Base-by-base conservation (phyloP, 2,797 vertebrate genomes). In the Leucoraja ocellata region DNA sequence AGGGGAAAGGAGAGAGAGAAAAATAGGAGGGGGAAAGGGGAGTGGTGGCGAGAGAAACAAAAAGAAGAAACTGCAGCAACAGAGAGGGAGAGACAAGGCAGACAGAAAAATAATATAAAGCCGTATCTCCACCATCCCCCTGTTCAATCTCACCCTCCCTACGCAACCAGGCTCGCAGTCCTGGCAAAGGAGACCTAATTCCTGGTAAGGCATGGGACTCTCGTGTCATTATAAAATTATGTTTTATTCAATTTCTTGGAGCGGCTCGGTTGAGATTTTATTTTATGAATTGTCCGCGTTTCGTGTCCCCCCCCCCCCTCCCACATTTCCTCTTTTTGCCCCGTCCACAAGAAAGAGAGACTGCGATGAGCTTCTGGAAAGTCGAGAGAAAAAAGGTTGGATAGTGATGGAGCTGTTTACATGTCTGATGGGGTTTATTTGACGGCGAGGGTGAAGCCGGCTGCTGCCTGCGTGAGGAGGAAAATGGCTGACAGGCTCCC, bases 401-500 rank as follows among this genome's bases (percentile, higher is more conserved):
- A 92, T 54, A 92, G 54, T 25, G 39, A 92, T 54, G 71, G 63
- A 74, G 90, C 90, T 92, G 90, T 92, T 92, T 92, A 92, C 71
- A 92, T 76, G 71, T 92, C 71, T 92, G 39, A 92, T 46, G 46
- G 90, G 90, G 36, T 4, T 46, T 46, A 46, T 92, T 74, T 92
- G 90, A 76, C 90, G 90, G 68, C 28, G 71, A 76, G 10, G 68
- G 90, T 74, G 36, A 76, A 92, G 90, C 90, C 90, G 90, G 90
- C 71, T 92, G 90, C 68, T 92, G 90, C 39, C 39, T 92, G 90
- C 96, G 96, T 95, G 95, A 94, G 94, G 95, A 94, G 96, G 96
- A 96, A 96, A 96, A 96, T 96, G 96, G 96, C 96, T 96, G 96
- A 96, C 96, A 94, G 94, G 94, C 96, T 94, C 93, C 94, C 95